Conservation (phyloP, 1,140 invertebrate genomes). For the Plectrocnemia conspersa region DNA sequence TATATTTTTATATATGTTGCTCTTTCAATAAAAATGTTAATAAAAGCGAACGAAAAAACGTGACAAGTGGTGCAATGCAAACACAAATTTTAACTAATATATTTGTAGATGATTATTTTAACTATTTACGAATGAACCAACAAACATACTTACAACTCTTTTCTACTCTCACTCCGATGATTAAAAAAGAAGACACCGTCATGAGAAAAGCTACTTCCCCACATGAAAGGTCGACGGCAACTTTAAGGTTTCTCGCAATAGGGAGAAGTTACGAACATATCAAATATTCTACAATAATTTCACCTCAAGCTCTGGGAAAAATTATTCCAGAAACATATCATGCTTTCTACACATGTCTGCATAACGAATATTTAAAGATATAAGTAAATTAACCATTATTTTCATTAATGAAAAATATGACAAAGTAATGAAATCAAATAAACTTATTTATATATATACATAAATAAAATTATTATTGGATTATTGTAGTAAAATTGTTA, state of each 20-base stretch:
- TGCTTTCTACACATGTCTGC: constrained; percentile 33
- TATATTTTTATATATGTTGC: too few relatives aligned
- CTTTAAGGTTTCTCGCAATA: constrained; percentile 36
- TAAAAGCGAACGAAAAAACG: too few relatives aligned
- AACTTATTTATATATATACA: too few relatives aligned
- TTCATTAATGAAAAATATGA: too few relatives aligned
- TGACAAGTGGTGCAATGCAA: too few relatives aligned
- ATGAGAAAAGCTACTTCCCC: constrained; percentile 36
- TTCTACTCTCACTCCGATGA: constrained; percentile 35
- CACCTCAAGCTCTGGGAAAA: constrained; percentile 38
- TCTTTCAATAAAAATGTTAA: too few relatives aligned
- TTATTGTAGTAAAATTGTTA: too few relatives aligned
- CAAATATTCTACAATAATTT: constrained; percentile 42
- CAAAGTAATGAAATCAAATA: too few relatives aligned
- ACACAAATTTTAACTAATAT: too few relatives aligned
- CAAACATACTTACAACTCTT: constrained; percentile 36
- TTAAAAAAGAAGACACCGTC: constrained; percentile 36
- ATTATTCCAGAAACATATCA: constrained; percentile 42
- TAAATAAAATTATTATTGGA: too few relatives aligned
- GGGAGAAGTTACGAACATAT: constrained; percentile 34
- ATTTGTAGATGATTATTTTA: too few relatives aligned
- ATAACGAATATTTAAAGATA: constrained; percentile 25
- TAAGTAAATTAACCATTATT: constrained; percentile 14
- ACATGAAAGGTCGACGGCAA: constrained; percentile 35
- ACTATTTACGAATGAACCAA: too few relatives aligned